Conservation (phyloP, 2,888 invertebrate genomes). For the Eupelmus urozonus region DNA sequence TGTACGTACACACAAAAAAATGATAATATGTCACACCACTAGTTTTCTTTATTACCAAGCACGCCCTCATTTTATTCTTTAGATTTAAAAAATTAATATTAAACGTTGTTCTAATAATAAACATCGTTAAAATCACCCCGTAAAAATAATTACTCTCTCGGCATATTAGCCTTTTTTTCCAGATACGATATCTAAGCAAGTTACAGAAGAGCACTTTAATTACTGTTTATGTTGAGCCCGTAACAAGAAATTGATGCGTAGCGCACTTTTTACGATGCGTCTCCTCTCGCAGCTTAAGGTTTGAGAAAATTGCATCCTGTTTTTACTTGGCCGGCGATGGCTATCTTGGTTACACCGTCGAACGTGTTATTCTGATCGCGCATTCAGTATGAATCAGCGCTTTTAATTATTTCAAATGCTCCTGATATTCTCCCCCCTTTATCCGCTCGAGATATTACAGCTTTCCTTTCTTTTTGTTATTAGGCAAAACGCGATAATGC, state of each 20-base stretch:
- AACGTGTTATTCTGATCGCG: constrained; percentile 37
- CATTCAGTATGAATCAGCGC: constrained; percentile 44
- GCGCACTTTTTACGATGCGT: constrained; percentile 30
- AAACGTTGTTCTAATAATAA: constrained; percentile 25
- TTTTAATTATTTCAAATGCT: constrained; percentile 56
- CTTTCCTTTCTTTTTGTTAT: constrained; percentile 15
- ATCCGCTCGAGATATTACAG: neutral
- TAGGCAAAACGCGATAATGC: neutral
- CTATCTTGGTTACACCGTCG: constrained; percentile 35
- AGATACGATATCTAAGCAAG: constrained; percentile 13
- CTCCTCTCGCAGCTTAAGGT: constrained; percentile 23
- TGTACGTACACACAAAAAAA: neutral
- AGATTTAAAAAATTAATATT: constrained; percentile 6
- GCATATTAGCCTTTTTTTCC: neutral
- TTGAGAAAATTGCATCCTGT: constrained; percentile 57
- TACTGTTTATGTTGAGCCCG: constrained; percentile 33
- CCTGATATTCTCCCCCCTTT: constrained; percentile 1
- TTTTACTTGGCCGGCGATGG: constrained; percentile 24
- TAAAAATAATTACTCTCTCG: constrained; percentile 29
- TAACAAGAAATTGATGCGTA: constrained; percentile 47
- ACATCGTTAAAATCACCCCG: neutral
- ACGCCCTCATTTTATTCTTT: too few relatives aligned
- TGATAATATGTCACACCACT: neutral
- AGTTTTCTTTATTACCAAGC: neutral
- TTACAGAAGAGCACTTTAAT: constrained; percentile 40